Percentiles rank a stretch among this genome's conserved stretches.
phyloP scores from a whole-genome alignment of 2,888 invertebrate species.

The Prenolepis imparis region DNA sequence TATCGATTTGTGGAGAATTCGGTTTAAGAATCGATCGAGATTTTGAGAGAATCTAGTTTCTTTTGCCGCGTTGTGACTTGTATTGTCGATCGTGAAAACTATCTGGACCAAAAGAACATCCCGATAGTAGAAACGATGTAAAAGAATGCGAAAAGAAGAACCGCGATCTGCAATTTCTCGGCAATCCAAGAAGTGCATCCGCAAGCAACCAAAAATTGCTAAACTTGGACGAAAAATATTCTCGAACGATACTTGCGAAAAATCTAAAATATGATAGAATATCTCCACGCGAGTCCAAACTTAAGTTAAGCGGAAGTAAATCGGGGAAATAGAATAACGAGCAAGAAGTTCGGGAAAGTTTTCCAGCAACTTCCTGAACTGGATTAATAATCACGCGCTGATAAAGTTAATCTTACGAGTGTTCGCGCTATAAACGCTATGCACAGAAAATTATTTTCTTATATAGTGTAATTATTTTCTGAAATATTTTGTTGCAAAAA shows the following conservation, averaged over 20 bases:
- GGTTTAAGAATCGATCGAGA: constrained; percentile 57
- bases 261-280: constrained; percentile 47
- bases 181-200: constrained; percentile 69
- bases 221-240: constrained; percentile 57
- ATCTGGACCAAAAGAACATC: constrained; percentile 40
- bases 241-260: constrained; percentile 41
- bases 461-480: background rate
- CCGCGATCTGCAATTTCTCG: constrained; percentile 76
- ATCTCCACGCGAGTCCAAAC: background rate
- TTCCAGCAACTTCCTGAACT: background rate
- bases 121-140: constrained; percentile 49
- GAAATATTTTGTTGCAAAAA: background rate
- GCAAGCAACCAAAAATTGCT: constrained; percentile 56
- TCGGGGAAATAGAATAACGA: constrained; percentile 13
- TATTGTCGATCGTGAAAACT: constrained; percentile 58
- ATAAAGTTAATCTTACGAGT: background rate
- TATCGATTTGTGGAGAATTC: constrained; percentile 24
- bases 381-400: constrained; percentile 2
- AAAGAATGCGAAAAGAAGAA: constrained; percentile 28
- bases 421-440: background rate
- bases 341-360: background rate
- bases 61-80: constrained; percentile 12
- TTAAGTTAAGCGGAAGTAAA: background rate
- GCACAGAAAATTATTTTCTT: background rate
- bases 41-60: constrained; percentile 21